phyloP scores from a whole-genome alignment of 2,888 invertebrate genomes.

The Dryadula phaetusa region DNA sequence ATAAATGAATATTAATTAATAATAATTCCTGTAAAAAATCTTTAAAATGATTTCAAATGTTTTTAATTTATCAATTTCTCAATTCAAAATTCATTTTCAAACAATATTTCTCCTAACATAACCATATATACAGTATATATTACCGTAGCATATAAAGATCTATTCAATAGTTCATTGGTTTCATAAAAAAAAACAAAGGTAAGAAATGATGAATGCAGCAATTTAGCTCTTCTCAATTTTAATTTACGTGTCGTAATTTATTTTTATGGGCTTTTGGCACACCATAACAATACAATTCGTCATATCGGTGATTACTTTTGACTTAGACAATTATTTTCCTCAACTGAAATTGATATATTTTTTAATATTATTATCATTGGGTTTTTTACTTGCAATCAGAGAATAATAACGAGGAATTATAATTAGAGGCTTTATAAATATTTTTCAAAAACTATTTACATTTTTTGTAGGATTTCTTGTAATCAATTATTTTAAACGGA shows the following conservation, averaged over 20 bases:
- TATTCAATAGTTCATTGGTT: constrained; percentile 12
- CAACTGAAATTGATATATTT: constrained; percentile 4
- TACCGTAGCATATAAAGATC: not conserved
- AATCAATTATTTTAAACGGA: too few relatives aligned
- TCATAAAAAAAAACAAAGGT: constrained; percentile 15
- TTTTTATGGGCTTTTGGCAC: constrained; percentile 30
- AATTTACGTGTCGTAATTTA: constrained; percentile 26
- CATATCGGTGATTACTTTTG: constrained; percentile 19
- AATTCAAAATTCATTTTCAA: too few relatives aligned
- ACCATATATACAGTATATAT: not conserved
- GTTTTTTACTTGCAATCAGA: not conserved
- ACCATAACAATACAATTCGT: constrained; percentile 23
- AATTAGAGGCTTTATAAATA: too few relatives aligned
- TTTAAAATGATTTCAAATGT: not conserved
- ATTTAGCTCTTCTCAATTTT: constrained; percentile 23
- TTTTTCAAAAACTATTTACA: too few relatives aligned
- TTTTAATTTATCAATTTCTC: not conserved
- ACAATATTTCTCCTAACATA: not conserved
- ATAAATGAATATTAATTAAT: not conserved
- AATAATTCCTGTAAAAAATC: not conserved
- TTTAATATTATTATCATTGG: not conserved
- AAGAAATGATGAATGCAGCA: constrained; percentile 26
- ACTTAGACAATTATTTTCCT: constrained; percentile 9
- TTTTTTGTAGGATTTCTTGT: too few relatives aligned
- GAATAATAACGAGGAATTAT: too few relatives aligned